Base-by-base conservation (phyloP, 2,797 vertebrate genomes). In the Centroberyx gerrardi region DNA sequence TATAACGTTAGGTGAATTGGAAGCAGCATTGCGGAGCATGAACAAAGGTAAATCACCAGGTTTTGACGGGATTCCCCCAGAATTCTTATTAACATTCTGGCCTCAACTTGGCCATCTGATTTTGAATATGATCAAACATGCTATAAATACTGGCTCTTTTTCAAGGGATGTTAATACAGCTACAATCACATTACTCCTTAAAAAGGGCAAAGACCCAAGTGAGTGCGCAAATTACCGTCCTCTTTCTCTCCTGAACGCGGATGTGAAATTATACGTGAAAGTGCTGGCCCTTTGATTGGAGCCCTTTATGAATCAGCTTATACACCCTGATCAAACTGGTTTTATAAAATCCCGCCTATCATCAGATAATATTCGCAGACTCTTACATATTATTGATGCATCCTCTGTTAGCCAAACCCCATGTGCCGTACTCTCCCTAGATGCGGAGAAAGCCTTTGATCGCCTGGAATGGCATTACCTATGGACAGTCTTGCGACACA, bases 31-130 rank as follows among this genome's bases (percentile, higher is more conserved):
- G 9, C 17, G 8, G 9, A 8, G 8, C 9, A 42, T 62, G 60
- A 62, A 60, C 5, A 27, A 62, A 42, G 60, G 33, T 15, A 62
- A 62, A 27, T 60, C 56, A 33, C 56, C 56, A 22, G 31, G 60
- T 6, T 40, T 27, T 18, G 38, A 44, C 14, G 40, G 60, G 9
- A 6, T 62, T 10, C 60, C 60, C 7, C 60, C 60, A 15, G 60
- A 62, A 27, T 27, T 62, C n/a, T 46, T 42, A 33, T 18, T 4
- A 18, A 5, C 33, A 6, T 61, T 62, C 27, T 62, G 60, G 60
- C 38, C 60, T 10, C 60, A 62, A 12, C 5, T 62, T 33, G 31
- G 31, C 5, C 31, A 4, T 33, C 31, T 18, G 60, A 4, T 42
- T 4, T 17, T 62, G 9, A 17, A 18, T 22, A 46, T 27, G 52